Evolutionary conservation across 2,113 vertebrate species (phyloP), one percentile per base, ranked within the genome.

Genomic region (Thalassarche chlororhynchos): DNA sequence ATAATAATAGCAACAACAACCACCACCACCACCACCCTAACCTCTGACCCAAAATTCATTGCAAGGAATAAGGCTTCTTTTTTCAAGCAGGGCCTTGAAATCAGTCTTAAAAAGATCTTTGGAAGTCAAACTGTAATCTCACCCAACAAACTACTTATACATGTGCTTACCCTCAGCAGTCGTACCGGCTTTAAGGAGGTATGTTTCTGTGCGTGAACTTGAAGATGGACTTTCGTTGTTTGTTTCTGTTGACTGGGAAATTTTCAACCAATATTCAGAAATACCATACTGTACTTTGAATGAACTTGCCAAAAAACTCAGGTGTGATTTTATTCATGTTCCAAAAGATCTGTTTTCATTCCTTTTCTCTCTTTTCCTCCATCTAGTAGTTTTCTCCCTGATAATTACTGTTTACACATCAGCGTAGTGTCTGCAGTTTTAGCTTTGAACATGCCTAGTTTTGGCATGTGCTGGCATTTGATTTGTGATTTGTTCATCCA

Each of bases 401-500:
- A 94, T 51, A 96, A 96, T 96, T 94, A 72, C 32, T 60, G 44
- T 85, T 82, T 8, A 55, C 36, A 55, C 31, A 62, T 94, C 71
- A 96, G 23, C 1, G 1, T 61, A 61, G 19, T 3, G 3, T 36
- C 81, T 93, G 51, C 26, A 51, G 51, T 89, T 95, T 93, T 92
- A 91, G 14, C 66, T 97, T 92, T 66, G 72, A 87, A 19, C 70
- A 51, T 93, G 57, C 58, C 40, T 82, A 31, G 10, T 74, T 81
- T 55, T 90, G 64, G 44, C 83, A 88, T 91, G 51, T 90, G 51
- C 32, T 97, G 85, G 52, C 13, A 51, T 89, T 95, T 97, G 87
- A 96, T 96, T 97, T 96, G 95, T 80, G 62, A 89, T 93, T 94
- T 96, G 28, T 69, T 65, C 76, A 94, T 71, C 51, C 42, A 92